Percentiles rank a stretch among this genome's conserved stretches.
Conservation (phyloP, 2,888 invertebrate genomes). For the Anthophora plumipes region DNA sequence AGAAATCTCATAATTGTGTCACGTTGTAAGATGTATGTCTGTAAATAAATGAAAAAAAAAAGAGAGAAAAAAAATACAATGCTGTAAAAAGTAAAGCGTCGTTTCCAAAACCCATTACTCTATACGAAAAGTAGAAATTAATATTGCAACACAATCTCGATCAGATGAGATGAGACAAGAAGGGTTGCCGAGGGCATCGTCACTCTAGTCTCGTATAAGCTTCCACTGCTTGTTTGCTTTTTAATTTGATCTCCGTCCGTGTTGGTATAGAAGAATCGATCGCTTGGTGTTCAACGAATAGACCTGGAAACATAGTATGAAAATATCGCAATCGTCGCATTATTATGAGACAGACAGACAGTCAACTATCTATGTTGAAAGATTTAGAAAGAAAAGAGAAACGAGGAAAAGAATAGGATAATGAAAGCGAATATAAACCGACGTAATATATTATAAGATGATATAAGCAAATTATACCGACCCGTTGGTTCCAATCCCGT, state of each 20-base stretch:
- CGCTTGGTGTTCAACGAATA: slow-evolving; percentile 85
- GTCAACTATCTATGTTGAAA: too few species aligned
- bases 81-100: too few species aligned
- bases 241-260: slow-evolving; percentile 85
- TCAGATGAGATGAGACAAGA: neutral
- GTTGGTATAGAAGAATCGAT: slow-evolving; percentile 86
- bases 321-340: neutral
- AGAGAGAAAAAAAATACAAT: neutral
- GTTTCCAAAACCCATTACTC: too few species aligned
- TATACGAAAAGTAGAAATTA: neutral
- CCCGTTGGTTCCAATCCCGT: slow-evolving; percentile 73
- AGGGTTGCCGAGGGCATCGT: too few species aligned
- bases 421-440: too few species aligned
- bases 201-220: slow-evolving; percentile 77
- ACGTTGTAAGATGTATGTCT: neutral
- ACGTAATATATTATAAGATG: too few species aligned
- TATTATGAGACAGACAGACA: too few species aligned
- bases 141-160: neutral
- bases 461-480: too few species aligned
- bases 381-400: too few species aligned
- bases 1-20: neutral
- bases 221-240: slow-evolving; percentile 86
- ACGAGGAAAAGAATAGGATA: neutral
- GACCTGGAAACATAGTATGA: slow-evolving; percentile 66
- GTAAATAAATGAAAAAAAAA: slow-evolving; percentile 9